Percentiles rank a stretch among this genome's conserved stretches.
Evolutionary conservation across 1,140 invertebrate genomes (phyloP).

Genomic region (Micrasema minimum): DNA sequence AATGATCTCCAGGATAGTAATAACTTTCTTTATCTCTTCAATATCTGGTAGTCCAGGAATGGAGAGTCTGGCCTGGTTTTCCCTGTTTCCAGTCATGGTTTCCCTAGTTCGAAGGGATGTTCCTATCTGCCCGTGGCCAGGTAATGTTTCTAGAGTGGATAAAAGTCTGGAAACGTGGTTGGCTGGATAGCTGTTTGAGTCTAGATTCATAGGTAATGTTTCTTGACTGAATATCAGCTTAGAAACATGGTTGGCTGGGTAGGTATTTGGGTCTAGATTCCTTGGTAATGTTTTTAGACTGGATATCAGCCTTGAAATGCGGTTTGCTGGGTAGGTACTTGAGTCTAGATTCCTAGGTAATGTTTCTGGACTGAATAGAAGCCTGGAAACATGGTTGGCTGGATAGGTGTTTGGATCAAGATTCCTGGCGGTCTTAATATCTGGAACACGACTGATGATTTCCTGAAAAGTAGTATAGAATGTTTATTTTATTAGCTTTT

Average conservation of each 20-base stretch:
- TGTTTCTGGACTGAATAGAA: not conserved
- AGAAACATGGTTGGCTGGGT: not conserved
- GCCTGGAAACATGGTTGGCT: not conserved
- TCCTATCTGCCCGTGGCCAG: constrained; percentile 2
- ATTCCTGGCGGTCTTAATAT: not conserved
- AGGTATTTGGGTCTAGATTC: not conserved
- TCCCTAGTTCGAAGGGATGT: not conserved
- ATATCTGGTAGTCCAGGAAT: constrained; percentile 7
- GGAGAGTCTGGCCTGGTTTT: not conserved
- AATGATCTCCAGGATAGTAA: not conserved
- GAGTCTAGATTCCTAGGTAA: too few species aligned
- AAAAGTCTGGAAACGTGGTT: constrained; percentile 6
- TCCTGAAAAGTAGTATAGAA: not conserved
- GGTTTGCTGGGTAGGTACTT: not conserved
- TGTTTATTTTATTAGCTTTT: too few species aligned
- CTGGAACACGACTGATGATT: not conserved
- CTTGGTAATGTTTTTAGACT: not conserved
- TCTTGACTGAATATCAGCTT: not conserved
- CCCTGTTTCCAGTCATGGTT: not conserved
- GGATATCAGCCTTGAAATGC: not conserved
- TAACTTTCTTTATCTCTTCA: constrained; percentile 11
- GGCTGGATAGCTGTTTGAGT: too few species aligned
- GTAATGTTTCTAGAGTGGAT: not conserved
- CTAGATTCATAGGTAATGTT: not conserved
- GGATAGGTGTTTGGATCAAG: not conserved